Evolutionary conservation across 2,797 vertebrate genomes (phyloP).

Genomic region (Heterohyrax brucei): DNA sequence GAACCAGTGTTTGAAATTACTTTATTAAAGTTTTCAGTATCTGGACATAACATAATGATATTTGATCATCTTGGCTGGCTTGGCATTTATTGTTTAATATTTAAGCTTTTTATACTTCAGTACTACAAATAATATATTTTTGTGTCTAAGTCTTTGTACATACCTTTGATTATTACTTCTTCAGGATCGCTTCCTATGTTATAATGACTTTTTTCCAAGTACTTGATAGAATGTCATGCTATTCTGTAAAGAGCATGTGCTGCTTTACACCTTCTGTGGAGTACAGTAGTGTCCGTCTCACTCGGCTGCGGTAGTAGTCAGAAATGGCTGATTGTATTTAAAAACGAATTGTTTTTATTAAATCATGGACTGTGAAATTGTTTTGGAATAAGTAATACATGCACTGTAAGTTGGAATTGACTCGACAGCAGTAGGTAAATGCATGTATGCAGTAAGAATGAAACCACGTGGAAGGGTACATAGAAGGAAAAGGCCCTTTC

Average conservation of each 20-base stretch:
- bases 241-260: not conserved
- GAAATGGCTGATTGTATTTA: not conserved
- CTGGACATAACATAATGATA: not conserved
- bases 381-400: not conserved
- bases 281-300: not conserved
- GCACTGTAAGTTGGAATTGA: no score
- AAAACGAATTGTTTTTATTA: not conserved
- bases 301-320: not conserved
- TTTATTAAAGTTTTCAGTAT: not conserved
- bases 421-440: no score
- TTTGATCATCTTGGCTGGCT: not conserved
- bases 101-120: not conserved
- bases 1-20: not conserved
- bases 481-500: not conserved
- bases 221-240: not conserved
- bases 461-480: rapidly evolving
- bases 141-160: not conserved
- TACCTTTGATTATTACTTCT: not conserved
- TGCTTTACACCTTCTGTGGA: not conserved
- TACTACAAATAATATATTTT: not conserved
- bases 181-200: not conserved
- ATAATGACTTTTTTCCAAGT: not conserved
- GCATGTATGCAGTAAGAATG: not conserved
- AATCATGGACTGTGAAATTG: no score
- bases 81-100: not conserved